phyloP scores from a whole-genome alignment of 1,140 invertebrate species.

The Oreohelix idahoensis region DNA sequence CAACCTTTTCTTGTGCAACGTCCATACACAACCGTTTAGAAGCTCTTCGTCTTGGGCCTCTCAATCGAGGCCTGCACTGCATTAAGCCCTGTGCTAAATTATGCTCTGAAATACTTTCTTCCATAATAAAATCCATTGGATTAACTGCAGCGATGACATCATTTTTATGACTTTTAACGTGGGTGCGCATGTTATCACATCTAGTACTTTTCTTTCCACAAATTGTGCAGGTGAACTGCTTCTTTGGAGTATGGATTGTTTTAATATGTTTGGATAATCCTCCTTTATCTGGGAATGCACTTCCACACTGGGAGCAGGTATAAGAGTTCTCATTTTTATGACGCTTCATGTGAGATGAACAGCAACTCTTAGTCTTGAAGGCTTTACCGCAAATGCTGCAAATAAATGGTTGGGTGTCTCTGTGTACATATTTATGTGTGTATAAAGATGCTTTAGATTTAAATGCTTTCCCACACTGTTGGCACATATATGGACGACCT shows the following conservation, averaged over 20 bases:
- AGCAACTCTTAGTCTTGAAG: constrained; percentile 27
- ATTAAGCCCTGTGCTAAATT: not conserved
- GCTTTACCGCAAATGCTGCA: constrained; percentile 30
- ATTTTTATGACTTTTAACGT: constrained; percentile 20
- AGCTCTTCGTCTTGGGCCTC: not conserved
- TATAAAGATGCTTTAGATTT: constrained; percentile 9
- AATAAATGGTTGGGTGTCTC: constrained; percentile 23
- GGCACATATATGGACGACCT: constrained; percentile 37
- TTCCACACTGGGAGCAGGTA: constrained; percentile 37
- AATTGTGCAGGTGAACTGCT: constrained; percentile 14
- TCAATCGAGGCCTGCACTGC: not conserved
- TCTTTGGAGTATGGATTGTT: constrained; percentile 17
- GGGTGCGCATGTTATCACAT: constrained; percentile 23
- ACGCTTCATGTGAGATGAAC: constrained; percentile 28
- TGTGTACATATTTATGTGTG: constrained; percentile 40
- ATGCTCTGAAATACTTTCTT: not conserved
- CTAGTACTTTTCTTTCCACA: constrained; percentile 25
- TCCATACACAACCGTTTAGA: not conserved
- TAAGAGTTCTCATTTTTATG: constrained; percentile 37
- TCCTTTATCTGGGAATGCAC: constrained; percentile 31
- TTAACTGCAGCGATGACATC: not conserved
- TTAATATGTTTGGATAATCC: constrained; percentile 27
- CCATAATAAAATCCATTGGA: constrained; percentile 21
- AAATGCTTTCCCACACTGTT: constrained; percentile 36
- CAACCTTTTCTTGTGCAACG: too few species aligned